These are phyloP conservation scores for Drosophila saltans DNA, from an alignment of 1,140 invertebrate genomes.

Conservation along the genomic window DNA sequence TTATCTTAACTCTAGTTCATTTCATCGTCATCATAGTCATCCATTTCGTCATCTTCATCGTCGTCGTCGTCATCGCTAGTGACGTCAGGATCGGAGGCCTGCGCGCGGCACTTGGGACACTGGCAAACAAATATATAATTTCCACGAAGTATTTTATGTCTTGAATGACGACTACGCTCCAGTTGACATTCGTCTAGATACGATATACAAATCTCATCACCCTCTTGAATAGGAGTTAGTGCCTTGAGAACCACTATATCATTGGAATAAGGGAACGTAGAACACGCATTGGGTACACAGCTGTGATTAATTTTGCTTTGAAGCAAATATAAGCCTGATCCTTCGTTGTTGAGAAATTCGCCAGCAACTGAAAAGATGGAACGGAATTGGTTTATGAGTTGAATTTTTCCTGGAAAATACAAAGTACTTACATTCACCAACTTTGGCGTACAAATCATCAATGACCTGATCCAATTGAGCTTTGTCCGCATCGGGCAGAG, in stretches of 20 bases:
- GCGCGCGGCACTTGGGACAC: constrained; percentile 90
- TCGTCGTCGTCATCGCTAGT: constrained; percentile 89
- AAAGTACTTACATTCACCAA: constrained; percentile 89
- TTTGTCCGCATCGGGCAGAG: constrained; percentile 87
- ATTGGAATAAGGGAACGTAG: constrained; percentile 93
- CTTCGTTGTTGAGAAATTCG: constrained; percentile 96
- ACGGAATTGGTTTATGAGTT: constrained; percentile 25
- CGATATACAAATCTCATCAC: constrained; percentile 95
- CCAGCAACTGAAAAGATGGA: constrained; percentile 88
- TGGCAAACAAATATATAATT: constrained; percentile 89
- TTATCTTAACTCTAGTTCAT: constrained; percentile 57
- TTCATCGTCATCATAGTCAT: constrained; percentile 64
- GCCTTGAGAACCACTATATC: constrained; percentile 91
- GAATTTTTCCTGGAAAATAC: neutral
- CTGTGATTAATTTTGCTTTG: constrained; percentile 97
- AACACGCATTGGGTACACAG: constrained; percentile 94
- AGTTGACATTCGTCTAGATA: constrained; percentile 95
- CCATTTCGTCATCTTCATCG: constrained; percentile 77
- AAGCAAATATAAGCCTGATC: constrained; percentile 92
- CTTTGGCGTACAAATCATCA: constrained; percentile 91
- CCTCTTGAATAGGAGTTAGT: constrained; percentile 88
- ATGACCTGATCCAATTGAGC: constrained; percentile 89
- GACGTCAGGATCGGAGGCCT: constrained; percentile 90
- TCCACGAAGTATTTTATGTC: constrained; percentile 91
- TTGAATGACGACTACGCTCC: constrained; percentile 91